These are phyloP conservation scores for Gopherus flavomarginatus DNA, from an alignment of 2,113 vertebrate species.

Conservation along the genomic window DNA sequence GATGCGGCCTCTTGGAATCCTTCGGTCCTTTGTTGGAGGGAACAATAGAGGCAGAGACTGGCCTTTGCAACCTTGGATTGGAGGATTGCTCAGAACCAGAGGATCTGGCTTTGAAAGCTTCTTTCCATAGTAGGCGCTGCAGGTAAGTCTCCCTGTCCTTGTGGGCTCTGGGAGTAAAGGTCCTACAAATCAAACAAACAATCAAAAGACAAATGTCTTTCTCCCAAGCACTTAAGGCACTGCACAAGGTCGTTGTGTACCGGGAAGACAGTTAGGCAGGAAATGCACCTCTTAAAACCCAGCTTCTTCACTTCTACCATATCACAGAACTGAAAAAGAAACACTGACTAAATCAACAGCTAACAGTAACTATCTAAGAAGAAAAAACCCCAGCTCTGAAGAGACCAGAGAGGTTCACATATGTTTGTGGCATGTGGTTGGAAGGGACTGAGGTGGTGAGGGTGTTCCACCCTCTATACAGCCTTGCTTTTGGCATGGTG, in stretches of 20 bases:
- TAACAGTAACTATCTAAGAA: neutral
- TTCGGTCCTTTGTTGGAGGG: too few relatives aligned
- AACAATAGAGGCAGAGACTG: too few relatives aligned
- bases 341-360: neutral
- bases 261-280: neutral
- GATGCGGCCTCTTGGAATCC: too few relatives aligned
- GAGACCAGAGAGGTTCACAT: too few relatives aligned
- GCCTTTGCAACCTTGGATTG: too few relatives aligned
- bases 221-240: neutral
- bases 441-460: neutral
- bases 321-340: neutral
- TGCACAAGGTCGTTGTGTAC: neutral
- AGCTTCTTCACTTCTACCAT: neutral
- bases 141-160: neutral
- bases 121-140: too few relatives aligned
- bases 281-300: neutral
- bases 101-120: too few relatives aligned
- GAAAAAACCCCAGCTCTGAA: neutral
- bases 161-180: neutral
- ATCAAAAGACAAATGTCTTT: neutral
- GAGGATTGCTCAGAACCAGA: too few relatives aligned
- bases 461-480: neutral
- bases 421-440: too few relatives aligned
- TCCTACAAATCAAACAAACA: neutral
- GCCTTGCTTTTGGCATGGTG: neutral